Percentiles rank a stretch among this genome's conserved stretches.
These are phyloP conservation scores for Eulithis prunata DNA, from an alignment of 2,888 invertebrate species.

Conservation along the genomic window DNA sequence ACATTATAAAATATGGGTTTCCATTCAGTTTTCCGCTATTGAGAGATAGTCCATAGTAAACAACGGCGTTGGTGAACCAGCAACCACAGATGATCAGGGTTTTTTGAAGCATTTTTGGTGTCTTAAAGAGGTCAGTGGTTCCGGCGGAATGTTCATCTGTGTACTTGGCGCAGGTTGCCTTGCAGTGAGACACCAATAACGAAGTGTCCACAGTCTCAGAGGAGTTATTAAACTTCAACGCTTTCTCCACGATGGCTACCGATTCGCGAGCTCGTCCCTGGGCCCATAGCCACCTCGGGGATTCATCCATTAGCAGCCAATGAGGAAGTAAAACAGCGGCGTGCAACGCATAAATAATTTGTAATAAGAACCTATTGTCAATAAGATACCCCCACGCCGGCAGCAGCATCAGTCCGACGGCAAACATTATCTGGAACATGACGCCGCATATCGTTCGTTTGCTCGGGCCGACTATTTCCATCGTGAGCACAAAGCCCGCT, in stretches of 20 bases:
- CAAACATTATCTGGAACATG: constrained; percentile 91
- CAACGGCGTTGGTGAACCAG: constrained; percentile 94
- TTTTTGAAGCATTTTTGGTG: constrained; percentile 90
- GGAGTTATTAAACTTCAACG: constrained; percentile 88
- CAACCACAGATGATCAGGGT: constrained; percentile 92
- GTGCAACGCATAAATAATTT: constrained; percentile 91
- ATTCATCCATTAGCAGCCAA: constrained; percentile 94
- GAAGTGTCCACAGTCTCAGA: constrained; percentile 86
- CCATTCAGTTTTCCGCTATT: constrained; percentile 91
- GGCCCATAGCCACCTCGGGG: constrained; percentile 94
- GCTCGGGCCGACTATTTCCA: constrained; percentile 93
- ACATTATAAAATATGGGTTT: constrained; percentile 91
- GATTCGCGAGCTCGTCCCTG: constrained; percentile 91
- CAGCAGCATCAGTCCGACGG: constrained; percentile 91
- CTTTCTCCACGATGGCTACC: constrained; percentile 89
- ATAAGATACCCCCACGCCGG: constrained; percentile 93
- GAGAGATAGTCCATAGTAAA: constrained; percentile 93
- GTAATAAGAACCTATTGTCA: constrained; percentile 88
- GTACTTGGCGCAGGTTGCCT: constrained; percentile 77
- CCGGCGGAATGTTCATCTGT: constrained; percentile 83
- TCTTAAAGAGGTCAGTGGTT: constrained; percentile 89
- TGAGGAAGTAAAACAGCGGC: constrained; percentile 89
- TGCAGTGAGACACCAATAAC: constrained; percentile 86
- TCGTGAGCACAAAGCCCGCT: constrained; percentile 88
- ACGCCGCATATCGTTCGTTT: constrained; percentile 92